phyloP scores from a whole-genome alignment of 2,888 invertebrate genomes.

The Margaritifera margaritifera region DNA sequence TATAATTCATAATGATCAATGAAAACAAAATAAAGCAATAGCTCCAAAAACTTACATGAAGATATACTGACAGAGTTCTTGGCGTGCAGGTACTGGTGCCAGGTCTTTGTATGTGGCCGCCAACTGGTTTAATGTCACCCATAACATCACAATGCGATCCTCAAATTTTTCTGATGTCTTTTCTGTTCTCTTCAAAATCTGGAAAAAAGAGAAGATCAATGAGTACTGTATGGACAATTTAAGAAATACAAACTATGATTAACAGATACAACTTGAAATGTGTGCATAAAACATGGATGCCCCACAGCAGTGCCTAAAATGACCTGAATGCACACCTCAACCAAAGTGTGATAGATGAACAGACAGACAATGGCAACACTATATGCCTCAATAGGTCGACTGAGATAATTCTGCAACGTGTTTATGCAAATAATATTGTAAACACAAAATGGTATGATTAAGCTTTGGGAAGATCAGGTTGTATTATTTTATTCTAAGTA shows the following conservation, averaged over 20 bases:
- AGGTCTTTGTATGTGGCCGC: constrained; percentile 50
- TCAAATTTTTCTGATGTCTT: constrained; percentile 50
- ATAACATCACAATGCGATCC: constrained; percentile 54
- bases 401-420: too few relatives aligned
- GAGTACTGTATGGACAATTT: background rate
- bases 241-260: background rate
- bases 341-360: too few relatives aligned
- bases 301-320: too few relatives aligned
- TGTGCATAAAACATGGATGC: too few relatives aligned
- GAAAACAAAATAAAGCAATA: background rate
- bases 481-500: too few relatives aligned
- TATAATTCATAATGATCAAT: background rate
- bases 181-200: constrained; percentile 56
- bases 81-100: constrained; percentile 38
- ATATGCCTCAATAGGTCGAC: too few relatives aligned
- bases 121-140: constrained; percentile 57
- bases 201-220: constrained; percentile 9
- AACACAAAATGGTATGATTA: too few relatives aligned
- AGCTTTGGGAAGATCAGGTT: too few relatives aligned
- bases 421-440: too few relatives aligned
- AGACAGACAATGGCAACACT: too few relatives aligned
- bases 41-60: constrained; percentile 34
- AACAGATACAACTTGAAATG: too few relatives aligned
- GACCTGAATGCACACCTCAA: too few relatives aligned
- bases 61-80: constrained; percentile 48